Percentiles rank a stretch among this genome's conserved stretches.
Conservation (phyloP, 2,888 invertebrate genomes). For the Stenurella melanura region DNA sequence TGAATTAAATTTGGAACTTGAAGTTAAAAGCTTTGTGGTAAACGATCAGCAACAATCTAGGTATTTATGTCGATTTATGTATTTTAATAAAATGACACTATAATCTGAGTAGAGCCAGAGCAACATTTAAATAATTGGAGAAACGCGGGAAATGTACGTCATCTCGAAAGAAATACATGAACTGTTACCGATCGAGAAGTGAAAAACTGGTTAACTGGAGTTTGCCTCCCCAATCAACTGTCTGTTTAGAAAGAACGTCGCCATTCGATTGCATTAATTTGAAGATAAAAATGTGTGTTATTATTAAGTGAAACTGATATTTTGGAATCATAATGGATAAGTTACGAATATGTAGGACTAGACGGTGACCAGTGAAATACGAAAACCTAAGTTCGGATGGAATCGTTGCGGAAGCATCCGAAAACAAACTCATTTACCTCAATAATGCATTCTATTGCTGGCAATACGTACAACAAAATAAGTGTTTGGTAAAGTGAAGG, state of each 20-base stretch:
- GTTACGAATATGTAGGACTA: constrained; percentile 55
- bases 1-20: too few relatives aligned
- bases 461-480: constrained; percentile 61
- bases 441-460: constrained; percentile 70
- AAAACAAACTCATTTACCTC: constrained; percentile 71
- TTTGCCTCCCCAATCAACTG: constrained; percentile 73
- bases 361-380: constrained; percentile 55
- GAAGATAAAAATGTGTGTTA: constrained; percentile 65
- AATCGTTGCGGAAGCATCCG: constrained; percentile 68
- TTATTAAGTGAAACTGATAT: constrained; percentile 58
- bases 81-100: neutral
- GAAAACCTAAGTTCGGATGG: constrained; percentile 63
- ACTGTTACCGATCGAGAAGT: constrained; percentile 57
- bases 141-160: constrained; percentile 47
- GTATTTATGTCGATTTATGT: too few relatives aligned
- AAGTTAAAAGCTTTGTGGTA: too few relatives aligned
- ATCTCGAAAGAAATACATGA: constrained; percentile 46
- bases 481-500: constrained; percentile 49
- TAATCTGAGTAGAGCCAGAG: neutral
- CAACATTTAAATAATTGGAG: neutral
- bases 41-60: too few relatives aligned
- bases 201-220: constrained; percentile 71
- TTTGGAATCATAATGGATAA: constrained; percentile 49
- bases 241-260: constrained; percentile 72
- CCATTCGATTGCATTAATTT: constrained; percentile 72